Base-by-base conservation (phyloP, 2,797 vertebrate genomes). In the Pristis pectinata region DNA sequence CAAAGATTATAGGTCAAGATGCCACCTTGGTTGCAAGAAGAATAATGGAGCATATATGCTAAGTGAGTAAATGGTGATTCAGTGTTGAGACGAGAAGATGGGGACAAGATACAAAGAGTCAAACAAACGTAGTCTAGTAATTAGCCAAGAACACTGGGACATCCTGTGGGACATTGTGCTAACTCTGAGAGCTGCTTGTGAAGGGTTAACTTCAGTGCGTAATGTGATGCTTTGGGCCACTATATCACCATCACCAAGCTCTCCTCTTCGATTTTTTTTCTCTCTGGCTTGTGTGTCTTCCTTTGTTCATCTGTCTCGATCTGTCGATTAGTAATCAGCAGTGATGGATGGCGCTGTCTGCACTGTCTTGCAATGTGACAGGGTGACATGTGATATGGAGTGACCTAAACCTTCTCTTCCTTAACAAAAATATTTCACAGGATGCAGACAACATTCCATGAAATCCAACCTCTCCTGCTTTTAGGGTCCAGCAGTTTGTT, bases 311-410 rank as follows among this genome's bases (percentile, higher is more conserved):
- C 24, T 94, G 70, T 94, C 92, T 94, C 15, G 67, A 70, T 53
- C 92, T 94, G 92, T 94, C 67, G 41, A 49, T 94, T 70, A n/a
- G 70, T 76, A 94, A 94, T 74, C 67, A 76, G 64, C 24, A 27
- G 91, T 93, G 91, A 93, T 93, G 91, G 91, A 93, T 93, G 67
- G 91, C 3, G 91, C 91, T 93, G 91, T 74, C 91, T 72, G 10
- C 67, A 72, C 91, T 3, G 37, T 72, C 91, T 72, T 70, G 70
- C 27, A 93, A 91, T 72, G 91, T 93, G 91, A 93, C 91, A 93
- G 64, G 37, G 37, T 74, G 91, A 93, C 67, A 93, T 93, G 91
- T 49, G 91, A 93, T 93, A 93, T 72, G 37, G 37, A 93, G 5
- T 93, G 91, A 93, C 91, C 91, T 72, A 93, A 93, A 72, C 67